Base-by-base conservation (phyloP, 2,888 invertebrate genomes). In the Amorpha juglandis region DNA sequence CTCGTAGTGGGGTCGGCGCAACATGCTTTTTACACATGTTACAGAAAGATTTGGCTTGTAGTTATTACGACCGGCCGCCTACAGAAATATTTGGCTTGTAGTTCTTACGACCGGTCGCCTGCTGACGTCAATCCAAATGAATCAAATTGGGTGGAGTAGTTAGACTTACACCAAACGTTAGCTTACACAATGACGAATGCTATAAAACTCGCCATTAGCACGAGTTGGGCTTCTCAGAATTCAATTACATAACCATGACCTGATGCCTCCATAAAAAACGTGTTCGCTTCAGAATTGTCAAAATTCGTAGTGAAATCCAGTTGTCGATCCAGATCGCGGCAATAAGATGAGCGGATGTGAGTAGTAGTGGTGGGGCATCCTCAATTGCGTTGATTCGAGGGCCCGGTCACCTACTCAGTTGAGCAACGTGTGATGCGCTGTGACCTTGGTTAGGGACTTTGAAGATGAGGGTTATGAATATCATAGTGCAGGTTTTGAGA, bases 321-420 rank as follows among this genome's bases (percentile, higher is more conserved):
- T 62, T 42, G 42, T 62, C 42, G 62, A 69, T 70, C 68, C 73
- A 71, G 77, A 78, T 77, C 73, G 77, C 74, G 78, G 78, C 76
- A 71, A 74, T 72, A 76, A 76, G 79, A 75, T 77, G 81, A 83
- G 83, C 75, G 75, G 75, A 76, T 73, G 74, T 69, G 65, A 74
- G 74, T 71, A 70, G 27, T n/a, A 81, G 75, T 69, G 71, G 71
- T 69, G 78, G 77, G 76, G 84, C 86, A 87, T 87, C 87, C 87
- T 83, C 87, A 82, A 87, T 87, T 83, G 85, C 80, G 79, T 78
- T 85, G 82, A 84, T 84, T 84, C 80, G 84, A 81, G 83, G 83
- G 81, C 84, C 85, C 82, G 74, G 75, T 79, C 79, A 79, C 77
- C 74, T 74, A 74, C 75, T 74, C 70, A 12, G 55, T 74, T 68